Percentiles rank a stretch among this genome's conserved stretches.
Conservation (phyloP, 2,888 invertebrate species). For the Pterostichus madidus region DNA sequence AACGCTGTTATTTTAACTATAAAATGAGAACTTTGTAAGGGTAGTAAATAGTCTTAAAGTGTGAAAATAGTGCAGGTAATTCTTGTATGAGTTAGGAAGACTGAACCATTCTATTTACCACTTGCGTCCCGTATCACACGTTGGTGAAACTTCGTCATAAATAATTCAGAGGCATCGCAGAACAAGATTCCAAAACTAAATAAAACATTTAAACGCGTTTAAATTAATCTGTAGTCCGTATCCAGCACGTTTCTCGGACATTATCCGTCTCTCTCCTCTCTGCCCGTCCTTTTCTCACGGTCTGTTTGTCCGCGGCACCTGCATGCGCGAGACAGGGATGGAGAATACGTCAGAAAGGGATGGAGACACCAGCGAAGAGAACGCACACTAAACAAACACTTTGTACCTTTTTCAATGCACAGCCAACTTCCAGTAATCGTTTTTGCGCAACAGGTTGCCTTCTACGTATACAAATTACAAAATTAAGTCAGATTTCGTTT, state of each 20-base stretch:
- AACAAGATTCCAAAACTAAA: constrained; percentile 63
- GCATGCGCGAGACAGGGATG: neutral
- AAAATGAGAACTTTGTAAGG: too few relatives aligned
- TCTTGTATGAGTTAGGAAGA: too few relatives aligned
- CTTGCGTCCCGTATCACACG: constrained; percentile 24
- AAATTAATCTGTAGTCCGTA: constrained; percentile 57
- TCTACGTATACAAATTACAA: constrained; percentile 65
- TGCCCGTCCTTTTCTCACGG: neutral
- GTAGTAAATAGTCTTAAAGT: too few relatives aligned
- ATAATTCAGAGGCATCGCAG: constrained; percentile 54
- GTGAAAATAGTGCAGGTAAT: too few relatives aligned
- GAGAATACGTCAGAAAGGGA: neutral
- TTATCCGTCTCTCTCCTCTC: constrained; percentile 18
- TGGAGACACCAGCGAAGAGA: constrained; percentile 23
- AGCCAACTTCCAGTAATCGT: constrained; percentile 66
- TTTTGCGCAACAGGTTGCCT: constrained; percentile 66
- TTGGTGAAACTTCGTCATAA: constrained; percentile 45
- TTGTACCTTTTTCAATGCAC: constrained; percentile 67
- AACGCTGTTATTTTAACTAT: too few relatives aligned
- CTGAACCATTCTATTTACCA: constrained; percentile 12
- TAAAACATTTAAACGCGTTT: constrained; percentile 60
- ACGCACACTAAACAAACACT: constrained; percentile 65
- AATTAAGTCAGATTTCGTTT: constrained; percentile 67
- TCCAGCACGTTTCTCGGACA: constrained; percentile 54
- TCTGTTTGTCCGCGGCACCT: too few relatives aligned